Conservation (phyloP, 2,797 vertebrate genomes). For the Hydrocynus forskahlii region DNA sequence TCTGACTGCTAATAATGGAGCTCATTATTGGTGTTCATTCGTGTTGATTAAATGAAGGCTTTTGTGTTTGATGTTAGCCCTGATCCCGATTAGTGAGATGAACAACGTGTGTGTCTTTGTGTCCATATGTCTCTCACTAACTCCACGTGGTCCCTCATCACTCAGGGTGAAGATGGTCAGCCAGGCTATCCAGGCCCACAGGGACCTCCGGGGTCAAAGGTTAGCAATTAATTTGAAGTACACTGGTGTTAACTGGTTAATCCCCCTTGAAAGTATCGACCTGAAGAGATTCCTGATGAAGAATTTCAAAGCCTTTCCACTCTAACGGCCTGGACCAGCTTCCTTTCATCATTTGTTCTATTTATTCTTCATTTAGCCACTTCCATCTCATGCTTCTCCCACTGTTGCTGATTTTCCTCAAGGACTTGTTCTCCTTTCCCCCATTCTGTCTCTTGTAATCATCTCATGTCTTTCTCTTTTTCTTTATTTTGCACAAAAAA, state of each 20-base stretch:
- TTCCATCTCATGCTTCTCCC: not conserved
- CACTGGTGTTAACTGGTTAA: not conserved
- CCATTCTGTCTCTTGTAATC: not conserved
- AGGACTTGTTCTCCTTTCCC: not conserved
- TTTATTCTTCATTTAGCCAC: not conserved
- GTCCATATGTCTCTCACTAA: conserved; percentile 8
- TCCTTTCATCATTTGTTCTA: not conserved
- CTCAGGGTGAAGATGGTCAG: conserved; percentile 78
- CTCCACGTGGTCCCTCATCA: not conserved
- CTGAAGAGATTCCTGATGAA: not conserved
- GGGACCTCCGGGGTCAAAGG: conserved; percentile 77
- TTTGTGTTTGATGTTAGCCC: not conserved
- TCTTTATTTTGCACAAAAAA: not conserved
- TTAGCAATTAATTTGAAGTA: conserved; percentile 51
- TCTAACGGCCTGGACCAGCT: not conserved
- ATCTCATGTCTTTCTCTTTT: not conserved
- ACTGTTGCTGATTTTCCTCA: not conserved
- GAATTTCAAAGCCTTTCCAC: not conserved
- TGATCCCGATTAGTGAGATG: not conserved
- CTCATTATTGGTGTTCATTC: conserved; percentile 1
- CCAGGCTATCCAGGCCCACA: conserved; percentile 73
- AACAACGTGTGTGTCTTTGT: not conserved
- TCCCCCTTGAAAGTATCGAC: not conserved
- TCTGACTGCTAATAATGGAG: not conserved
- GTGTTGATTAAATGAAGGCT: not conserved